Evolutionary conservation across 2,888 invertebrate species (phyloP).

Genomic region (Leptinotarsa tumamoca): DNA sequence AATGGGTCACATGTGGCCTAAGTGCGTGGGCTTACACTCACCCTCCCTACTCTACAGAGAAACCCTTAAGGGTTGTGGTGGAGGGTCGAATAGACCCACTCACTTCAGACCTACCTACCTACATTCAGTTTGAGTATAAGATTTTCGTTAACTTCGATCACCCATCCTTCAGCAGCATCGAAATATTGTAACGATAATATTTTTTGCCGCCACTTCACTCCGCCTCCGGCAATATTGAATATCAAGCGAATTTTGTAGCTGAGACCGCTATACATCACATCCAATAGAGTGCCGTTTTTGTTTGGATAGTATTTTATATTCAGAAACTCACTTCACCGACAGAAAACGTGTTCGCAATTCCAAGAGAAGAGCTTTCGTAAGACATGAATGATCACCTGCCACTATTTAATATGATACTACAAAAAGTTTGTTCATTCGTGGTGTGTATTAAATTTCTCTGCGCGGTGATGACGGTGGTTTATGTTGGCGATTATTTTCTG

Average conservation of each 20-base stretch:
- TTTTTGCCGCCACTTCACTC: background rate
- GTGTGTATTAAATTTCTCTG: background rate
- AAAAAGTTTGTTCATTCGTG: slow-evolving; percentile 11
- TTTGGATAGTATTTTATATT: slow-evolving; percentile 39
- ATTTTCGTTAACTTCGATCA: background rate
- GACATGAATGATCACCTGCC: slow-evolving; percentile 22
- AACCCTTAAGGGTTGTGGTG: no score
- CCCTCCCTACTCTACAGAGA: no score
- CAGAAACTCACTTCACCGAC: slow-evolving; percentile 34
- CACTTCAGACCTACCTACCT: background rate
- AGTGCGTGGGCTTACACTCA: no score
- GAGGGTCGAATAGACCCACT: no score
- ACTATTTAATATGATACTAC: slow-evolving; percentile 21
- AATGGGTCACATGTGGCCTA: no score
- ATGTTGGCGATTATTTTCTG: background rate
- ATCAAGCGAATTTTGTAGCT: slow-evolving; percentile 7
- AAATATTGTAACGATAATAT: background rate
- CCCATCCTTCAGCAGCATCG: no score
- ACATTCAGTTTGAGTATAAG: no score
- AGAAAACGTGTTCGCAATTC: slow-evolving; percentile 38
- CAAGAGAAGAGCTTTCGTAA: slow-evolving; percentile 15
- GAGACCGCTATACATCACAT: slow-evolving; percentile 30
- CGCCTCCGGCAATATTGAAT: slow-evolving; percentile 16
- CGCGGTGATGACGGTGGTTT: background rate
- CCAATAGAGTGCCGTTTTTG: slow-evolving; percentile 33